A percentile compares a stretch with the other conserved stretches of the same genome.
phyloP scores from a whole-genome alignment of 2,888 invertebrate species.

The Volucella inflata region DNA sequence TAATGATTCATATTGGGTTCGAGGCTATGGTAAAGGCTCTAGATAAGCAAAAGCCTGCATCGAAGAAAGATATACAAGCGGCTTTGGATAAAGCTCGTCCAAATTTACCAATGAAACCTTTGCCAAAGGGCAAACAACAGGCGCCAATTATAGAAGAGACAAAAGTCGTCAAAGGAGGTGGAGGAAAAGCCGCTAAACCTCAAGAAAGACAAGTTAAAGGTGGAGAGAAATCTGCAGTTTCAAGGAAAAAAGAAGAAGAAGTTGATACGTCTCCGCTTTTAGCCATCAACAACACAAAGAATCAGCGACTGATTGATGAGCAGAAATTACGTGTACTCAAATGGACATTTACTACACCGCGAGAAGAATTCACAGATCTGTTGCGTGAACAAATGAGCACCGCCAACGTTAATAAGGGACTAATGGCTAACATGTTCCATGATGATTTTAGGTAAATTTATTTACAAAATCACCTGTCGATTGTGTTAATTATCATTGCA shows the following conservation, averaged over 20 bases:
- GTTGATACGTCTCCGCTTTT: constrained; percentile 91
- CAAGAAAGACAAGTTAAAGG: constrained; percentile 76
- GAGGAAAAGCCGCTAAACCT: constrained; percentile 76
- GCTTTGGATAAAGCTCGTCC: constrained; percentile 93
- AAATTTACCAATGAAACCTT: constrained; percentile 91
- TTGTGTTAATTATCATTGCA: neutral
- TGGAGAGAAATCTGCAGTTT: constrained; percentile 82
- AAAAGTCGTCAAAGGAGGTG: constrained; percentile 82
- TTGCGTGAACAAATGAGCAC: constrained; percentile 95
- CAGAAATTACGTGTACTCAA: constrained; percentile 95
- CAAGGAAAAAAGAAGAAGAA: constrained; percentile 93
- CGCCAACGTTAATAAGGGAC: constrained; percentile 93
- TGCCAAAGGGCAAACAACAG: constrained; percentile 87
- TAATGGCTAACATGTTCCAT: constrained; percentile 97
- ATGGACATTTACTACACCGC: constrained; percentile 97
- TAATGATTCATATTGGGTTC: constrained; percentile 96
- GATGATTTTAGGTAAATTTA: constrained; percentile 90
- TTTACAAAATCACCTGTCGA: neutral
- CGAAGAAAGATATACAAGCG: constrained; percentile 90
- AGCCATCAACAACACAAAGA: constrained; percentile 93
- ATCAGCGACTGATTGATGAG: constrained; percentile 96
- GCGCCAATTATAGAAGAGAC: constrained; percentile 85
- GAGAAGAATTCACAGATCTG: constrained; percentile 96
- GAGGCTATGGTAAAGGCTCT: constrained; percentile 83
- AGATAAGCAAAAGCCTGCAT: constrained; percentile 87